Evolutionary conservation across 2,797 vertebrate genomes (phyloP).

Genomic region (Phoeniculus purpureus): DNA sequence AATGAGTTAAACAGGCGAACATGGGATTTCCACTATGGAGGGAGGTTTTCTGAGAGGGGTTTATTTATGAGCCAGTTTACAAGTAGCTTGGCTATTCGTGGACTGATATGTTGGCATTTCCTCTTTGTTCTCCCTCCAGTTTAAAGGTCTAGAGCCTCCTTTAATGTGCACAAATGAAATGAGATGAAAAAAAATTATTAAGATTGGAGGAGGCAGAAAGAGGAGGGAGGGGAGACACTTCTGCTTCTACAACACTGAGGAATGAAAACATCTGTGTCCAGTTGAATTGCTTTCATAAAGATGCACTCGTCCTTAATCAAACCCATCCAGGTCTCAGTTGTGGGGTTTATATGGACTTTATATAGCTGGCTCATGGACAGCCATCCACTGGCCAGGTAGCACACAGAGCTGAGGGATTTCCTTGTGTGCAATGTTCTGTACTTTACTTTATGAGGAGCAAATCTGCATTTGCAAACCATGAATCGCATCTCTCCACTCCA

Average conservation of each 20-base stretch:
- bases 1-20: not conserved
- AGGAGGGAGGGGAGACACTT: not conserved
- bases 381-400: not conserved
- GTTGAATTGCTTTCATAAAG: not conserved
- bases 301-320: constrained; percentile 1
- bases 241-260: not conserved
- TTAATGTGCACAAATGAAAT: not conserved
- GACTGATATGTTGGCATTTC: not conserved
- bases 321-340: not conserved
- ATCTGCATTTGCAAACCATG: not conserved
- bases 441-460: not conserved
- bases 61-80: not conserved
- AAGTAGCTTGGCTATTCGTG: not conserved
- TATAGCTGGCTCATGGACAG: not conserved
- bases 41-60: not conserved
- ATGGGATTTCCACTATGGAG: not conserved
- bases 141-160: not conserved
- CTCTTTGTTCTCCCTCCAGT: not conserved
- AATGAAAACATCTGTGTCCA: constrained; percentile 18
- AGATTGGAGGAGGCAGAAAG: not conserved
- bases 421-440: not conserved
- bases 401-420: not conserved
- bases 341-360: not conserved
- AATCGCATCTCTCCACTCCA: not conserved
- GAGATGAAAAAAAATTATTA: not conserved